Evolutionary conservation across 2,888 invertebrate genomes (phyloP).

Genomic region (Leptothorax acervorum): DNA sequence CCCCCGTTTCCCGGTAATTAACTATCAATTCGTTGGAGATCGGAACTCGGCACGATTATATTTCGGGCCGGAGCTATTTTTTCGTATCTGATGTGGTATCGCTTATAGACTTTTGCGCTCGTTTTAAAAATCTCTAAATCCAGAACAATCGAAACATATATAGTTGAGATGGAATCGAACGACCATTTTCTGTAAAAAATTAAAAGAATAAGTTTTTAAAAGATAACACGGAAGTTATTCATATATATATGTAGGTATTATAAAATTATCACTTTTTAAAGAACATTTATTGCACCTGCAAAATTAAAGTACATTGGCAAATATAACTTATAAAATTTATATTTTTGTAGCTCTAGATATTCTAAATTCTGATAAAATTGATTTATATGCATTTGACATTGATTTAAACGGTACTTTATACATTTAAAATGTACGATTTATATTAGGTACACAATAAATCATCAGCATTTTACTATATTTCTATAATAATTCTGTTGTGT

Average conservation of each 20-base stretch:
- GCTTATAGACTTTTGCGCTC: constrained; percentile 12
- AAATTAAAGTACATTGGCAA: neutral
- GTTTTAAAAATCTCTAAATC: constrained; percentile 14
- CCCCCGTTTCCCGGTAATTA: constrained; percentile 83
- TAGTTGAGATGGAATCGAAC: neutral
- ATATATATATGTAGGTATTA: neutral
- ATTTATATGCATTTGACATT: neutral
- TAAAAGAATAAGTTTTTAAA: neutral
- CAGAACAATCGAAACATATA: neutral
- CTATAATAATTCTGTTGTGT: neutral
- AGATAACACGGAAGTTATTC: neutral
- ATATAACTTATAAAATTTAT: neutral
- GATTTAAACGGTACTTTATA: neutral
- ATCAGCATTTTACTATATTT: neutral
- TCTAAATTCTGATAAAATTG: neutral
- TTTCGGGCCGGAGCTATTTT: constrained; percentile 47
- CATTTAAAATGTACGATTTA: neutral
- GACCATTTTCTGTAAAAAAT: neutral
- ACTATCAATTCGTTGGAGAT: constrained; percentile 83
- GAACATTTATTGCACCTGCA: neutral
- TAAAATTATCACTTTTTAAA: neutral
- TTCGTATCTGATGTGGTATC: neutral
- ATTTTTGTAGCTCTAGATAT: neutral
- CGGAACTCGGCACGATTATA: constrained; percentile 74
- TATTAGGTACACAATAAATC: too few relatives aligned